Base-by-base conservation (phyloP, 2,113 vertebrate species). In the Caloenas nicobarica region DNA sequence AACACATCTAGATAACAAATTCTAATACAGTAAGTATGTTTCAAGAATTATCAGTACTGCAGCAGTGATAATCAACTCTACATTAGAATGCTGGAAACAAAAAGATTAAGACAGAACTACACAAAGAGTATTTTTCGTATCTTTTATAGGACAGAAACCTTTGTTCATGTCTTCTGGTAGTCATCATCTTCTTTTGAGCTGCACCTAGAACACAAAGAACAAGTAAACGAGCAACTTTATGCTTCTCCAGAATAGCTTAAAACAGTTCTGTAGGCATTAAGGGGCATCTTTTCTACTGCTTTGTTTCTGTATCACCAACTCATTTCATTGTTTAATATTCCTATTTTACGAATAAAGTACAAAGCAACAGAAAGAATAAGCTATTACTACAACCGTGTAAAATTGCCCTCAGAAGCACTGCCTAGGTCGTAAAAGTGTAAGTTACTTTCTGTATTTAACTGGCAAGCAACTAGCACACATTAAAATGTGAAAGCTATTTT, bases 161-260 rank as follows among this genome's bases (percentile, higher is more conserved):
- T 98, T 98, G 98, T 97, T 98, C 97, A 98, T 98, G 97, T 98
- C 98, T 97, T 98, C 98, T 95, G 98, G 97, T 95, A 96, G 97
- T 74, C 98, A 97, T 98, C 98, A 96, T 98, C 99, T 98, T 99
- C 98, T 97, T 98, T 97, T 97, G 97, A 98, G 89, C 98, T 96
- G 98, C 98, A 98, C 98, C 99, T 99, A 99, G 93, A 98, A 99
- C 98, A 99, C 98, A 99, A 98, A 99, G 98, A 99, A 99, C 98
- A 98, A 98, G 98, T 98, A 97, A 98, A 99, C 98, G 98, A 99
- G 98, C 98, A 98, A 98, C 98, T 98, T 98, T 98, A 98, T 97
- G 97, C 97, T 97, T 97, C 97, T 96, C 96, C 93, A 95, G 96
- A 96, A 86, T 46, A 97, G 86, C 79, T 95, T 95, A 96, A 57